Conservation (phyloP, 2,113 vertebrate species). For the Opisthocomus hoazin region DNA sequence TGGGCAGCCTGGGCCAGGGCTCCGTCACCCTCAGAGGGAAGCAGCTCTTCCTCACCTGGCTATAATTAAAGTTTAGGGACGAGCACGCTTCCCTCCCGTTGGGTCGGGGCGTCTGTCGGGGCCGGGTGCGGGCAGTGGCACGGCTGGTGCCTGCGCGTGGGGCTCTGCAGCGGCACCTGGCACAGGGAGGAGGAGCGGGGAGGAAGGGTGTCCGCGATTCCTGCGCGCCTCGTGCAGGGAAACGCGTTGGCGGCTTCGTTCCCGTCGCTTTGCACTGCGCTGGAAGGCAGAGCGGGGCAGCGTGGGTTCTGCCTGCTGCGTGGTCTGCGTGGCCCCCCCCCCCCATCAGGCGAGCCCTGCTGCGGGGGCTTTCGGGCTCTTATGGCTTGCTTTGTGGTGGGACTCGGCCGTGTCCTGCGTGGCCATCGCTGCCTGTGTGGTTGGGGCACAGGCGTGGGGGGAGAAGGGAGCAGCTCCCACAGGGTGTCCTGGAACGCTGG, state of each 20-base stretch:
- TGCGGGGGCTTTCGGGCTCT: neutral
- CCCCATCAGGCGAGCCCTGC: accelerated
- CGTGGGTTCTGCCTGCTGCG: accelerated
- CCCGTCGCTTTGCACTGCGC: neutral
- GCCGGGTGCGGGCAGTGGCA: accelerated
- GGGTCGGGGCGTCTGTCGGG: neutral
- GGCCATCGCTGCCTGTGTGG: neutral
- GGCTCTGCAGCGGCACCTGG: neutral
- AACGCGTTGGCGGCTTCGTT: accelerated
- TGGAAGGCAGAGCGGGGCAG: accelerated
- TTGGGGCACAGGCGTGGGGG: neutral
- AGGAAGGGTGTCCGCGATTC: neutral
- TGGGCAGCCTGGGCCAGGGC: no score
- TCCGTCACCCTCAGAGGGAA: no score
- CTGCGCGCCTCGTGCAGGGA: accelerated
- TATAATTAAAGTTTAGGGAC: neutral
- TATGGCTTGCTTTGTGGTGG: neutral
- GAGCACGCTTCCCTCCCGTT: neutral
- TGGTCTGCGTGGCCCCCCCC: accelerated
- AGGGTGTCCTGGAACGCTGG: neutral
- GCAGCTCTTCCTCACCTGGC: no score
- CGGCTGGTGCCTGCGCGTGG: neutral
- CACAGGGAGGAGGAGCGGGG: neutral
- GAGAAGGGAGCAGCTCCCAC: neutral
- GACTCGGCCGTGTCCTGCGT: accelerated